Base-by-base conservation (phyloP, 2,888 invertebrate genomes). In the Flexamia atlantica region DNA sequence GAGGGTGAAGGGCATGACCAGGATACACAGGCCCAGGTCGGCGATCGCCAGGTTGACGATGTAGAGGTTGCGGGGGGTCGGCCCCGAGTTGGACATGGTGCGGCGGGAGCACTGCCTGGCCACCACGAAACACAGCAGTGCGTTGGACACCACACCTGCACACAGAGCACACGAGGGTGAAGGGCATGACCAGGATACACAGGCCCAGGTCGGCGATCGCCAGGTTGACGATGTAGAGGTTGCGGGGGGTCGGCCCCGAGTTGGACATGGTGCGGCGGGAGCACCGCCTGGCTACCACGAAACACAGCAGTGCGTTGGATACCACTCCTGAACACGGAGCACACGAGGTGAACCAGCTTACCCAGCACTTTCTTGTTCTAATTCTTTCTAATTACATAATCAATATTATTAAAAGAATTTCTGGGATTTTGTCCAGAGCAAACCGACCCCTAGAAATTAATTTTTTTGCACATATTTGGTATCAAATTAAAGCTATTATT, bases 21-120 rank as follows among this genome's bases (percentile, higher is more conserved):
- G 91, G 32, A 92, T 88, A 88, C 93, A 93, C 57, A 93, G 90
- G 0, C 91, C 91, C 85, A 92, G 89, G 88, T 93, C 93, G 0
- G 93, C 92, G 32, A 93, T 90, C 36, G 92, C 92, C 84, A 93
- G 89, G 88, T 93, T 93, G 76, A 92, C 91, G 86, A 93, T 92
- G 88, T 93, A 92, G 30, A 93, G 91, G 88, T 93, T 92, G 7
- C 89, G 83, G 9, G 89, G 88, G 2, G 89, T 88, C 30, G 76
- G 76, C 0, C 76, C 76, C 9, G 76, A 76, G 32, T 76, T 46
- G 28, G 76, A 76, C 20, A 76, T 46, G 28, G 84, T 88, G 88
- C 88, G 89, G 88, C 82, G 88, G 87, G 23, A 87, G 86, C 80
- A 76, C 76, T 89, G 86, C 17, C 89, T 84, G 42, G 89, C 89